These are phyloP conservation scores for Yponomeuta evonymella DNA, from an alignment of 2,888 invertebrate genomes.

Conservation along the genomic window DNA sequence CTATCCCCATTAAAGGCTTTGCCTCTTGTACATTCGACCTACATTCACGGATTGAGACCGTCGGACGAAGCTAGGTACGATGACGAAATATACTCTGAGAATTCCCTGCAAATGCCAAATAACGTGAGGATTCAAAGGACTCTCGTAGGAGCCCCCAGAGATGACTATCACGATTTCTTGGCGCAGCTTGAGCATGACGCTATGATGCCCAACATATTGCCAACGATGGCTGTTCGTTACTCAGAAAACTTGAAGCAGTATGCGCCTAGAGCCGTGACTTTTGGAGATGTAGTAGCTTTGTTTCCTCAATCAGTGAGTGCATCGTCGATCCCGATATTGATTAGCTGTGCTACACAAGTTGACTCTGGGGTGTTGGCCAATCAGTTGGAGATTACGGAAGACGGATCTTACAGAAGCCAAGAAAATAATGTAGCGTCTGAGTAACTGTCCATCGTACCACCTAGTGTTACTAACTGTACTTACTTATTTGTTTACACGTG, in stretches of 20 bases:
- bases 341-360: conserved; percentile 45
- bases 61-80: conserved; percentile 9
- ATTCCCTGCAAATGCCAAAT: background rate
- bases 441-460: background rate
- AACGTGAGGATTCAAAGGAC: conserved; percentile 4
- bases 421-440: background rate
- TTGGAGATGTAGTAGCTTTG: conserved; percentile 25
- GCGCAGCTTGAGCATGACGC: conserved; percentile 46
- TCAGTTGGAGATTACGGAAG: background rate
- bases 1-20: conserved; percentile 26
- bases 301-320: conserved; percentile 32
- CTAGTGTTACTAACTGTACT: too few species aligned
- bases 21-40: conserved; percentile 33
- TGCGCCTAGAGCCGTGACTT: background rate
- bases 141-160: background rate
- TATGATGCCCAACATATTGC: conserved; percentile 54
- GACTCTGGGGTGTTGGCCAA: conserved; percentile 25
- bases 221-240: conserved; percentile 42
- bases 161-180: conserved; percentile 27
- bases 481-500: too few species aligned
- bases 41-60: conserved; percentile 31
- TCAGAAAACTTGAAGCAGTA: background rate
- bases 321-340: conserved; percentile 36
- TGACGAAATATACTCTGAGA: background rate
- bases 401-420: background rate